These are phyloP conservation scores for Lycaon pictus DNA, from an alignment of 2,113 vertebrate genomes.

Conservation along the genomic window DNA sequence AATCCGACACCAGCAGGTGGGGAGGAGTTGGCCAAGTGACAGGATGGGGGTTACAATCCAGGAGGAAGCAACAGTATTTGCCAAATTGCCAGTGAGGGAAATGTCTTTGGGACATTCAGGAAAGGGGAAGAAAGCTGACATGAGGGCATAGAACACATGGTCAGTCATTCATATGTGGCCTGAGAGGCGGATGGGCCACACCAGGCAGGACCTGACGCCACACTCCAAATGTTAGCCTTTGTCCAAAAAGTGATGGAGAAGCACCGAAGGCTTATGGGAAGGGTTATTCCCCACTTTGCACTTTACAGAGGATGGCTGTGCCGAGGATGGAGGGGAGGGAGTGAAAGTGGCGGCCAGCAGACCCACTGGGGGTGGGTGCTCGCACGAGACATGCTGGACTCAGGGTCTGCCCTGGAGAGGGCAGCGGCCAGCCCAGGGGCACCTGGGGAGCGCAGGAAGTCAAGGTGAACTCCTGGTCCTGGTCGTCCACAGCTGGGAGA, in stretches of 20 bases:
- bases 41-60: too few species aligned
- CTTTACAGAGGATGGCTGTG: neutral
- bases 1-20: neutral
- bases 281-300: too few species aligned
- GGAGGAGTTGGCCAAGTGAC: too few species aligned
- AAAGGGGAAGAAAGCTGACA: neutral
- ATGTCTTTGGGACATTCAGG: neutral
- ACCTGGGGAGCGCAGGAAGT: neutral
- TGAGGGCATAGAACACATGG: fast-evolving
- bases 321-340: neutral
- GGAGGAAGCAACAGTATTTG: neutral
- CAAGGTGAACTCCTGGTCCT: neutral
- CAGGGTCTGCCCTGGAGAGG: too few species aligned
- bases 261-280: neutral
- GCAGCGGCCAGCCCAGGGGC: neutral
- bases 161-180: neutral
- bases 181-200: neutral
- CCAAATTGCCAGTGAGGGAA: neutral
- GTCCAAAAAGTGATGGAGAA: neutral
- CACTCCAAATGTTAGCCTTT: neutral
- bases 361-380: fast-evolving
- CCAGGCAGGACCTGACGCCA: neutral
- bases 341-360: neutral
- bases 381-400: fast-evolving
- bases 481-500: neutral